These are phyloP conservation scores for Heliconius cydno DNA, from an alignment of 2,888 invertebrate genomes.

Conservation along the genomic window DNA sequence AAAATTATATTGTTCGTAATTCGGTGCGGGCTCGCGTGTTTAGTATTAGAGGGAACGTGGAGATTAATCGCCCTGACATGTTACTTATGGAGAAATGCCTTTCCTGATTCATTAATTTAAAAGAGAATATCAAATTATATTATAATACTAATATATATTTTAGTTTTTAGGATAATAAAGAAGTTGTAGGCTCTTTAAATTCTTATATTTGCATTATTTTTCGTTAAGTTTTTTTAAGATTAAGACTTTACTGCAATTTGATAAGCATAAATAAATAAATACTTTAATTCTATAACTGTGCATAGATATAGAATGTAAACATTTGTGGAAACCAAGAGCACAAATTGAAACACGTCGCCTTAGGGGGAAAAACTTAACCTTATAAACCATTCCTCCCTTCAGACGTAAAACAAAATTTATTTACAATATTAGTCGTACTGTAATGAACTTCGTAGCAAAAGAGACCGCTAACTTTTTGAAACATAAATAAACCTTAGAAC, in stretches of 20 bases:
- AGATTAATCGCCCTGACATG: slow-evolving; percentile 72
- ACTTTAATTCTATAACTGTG: background rate
- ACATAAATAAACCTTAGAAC: slow-evolving; percentile 49
- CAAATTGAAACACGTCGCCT: slow-evolving; percentile 41
- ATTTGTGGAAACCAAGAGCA: slow-evolving; percentile 33
- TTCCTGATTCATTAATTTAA: slow-evolving; percentile 47
- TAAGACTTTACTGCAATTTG: background rate
- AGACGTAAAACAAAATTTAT: slow-evolving; percentile 49
- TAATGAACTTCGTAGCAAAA: slow-evolving; percentile 68
- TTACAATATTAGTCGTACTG: slow-evolving; percentile 52
- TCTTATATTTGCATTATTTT: too few species aligned
- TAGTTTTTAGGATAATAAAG: background rate
- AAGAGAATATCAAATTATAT: slow-evolving; percentile 36
- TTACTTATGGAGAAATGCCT: slow-evolving; percentile 61
- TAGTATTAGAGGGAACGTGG: slow-evolving; percentile 63
- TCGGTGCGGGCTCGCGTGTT: slow-evolving; percentile 75
- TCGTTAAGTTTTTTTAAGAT: too few species aligned
- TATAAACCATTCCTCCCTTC: slow-evolving; percentile 46
- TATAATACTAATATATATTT: background rate
- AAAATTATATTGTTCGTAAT: slow-evolving; percentile 53
- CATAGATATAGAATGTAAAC: slow-evolving; percentile 11
- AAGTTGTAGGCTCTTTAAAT: background rate
- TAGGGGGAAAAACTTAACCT: slow-evolving; percentile 44
- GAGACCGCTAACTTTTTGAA: slow-evolving; percentile 61
- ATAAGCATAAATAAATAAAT: background rate